These are phyloP conservation scores for Diabrotica undecimpunctata DNA, from an alignment of 1,140 invertebrate species.

Conservation along the genomic window DNA sequence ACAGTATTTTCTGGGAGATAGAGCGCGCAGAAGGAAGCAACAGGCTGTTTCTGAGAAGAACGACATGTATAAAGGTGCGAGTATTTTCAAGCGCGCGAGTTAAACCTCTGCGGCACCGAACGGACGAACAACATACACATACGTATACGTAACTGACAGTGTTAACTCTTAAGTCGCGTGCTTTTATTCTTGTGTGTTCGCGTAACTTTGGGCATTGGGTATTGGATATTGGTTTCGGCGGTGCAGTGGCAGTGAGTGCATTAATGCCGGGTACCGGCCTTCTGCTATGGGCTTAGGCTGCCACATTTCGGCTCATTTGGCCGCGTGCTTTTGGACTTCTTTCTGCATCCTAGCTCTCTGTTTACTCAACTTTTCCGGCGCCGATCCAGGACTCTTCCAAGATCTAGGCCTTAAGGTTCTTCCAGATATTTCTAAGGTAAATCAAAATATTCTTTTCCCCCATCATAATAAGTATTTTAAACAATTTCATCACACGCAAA, in stretches of 20 bases:
- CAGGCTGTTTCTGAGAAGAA: neutral
- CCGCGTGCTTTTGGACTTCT: neutral
- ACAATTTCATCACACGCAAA: too few relatives aligned
- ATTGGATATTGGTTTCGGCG: neutral
- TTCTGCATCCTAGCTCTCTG: neutral
- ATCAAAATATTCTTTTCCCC: neutral
- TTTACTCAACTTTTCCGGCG: slow-evolving; percentile 1
- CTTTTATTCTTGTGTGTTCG: slow-evolving; percentile 4
- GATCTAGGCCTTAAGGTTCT: slow-evolving; percentile 33
- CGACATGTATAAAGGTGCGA: slow-evolving; percentile 12
- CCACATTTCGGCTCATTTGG: slow-evolving; percentile 6
- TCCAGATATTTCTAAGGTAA: slow-evolving; percentile 39
- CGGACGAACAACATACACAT: neutral
- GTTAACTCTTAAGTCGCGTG: neutral
- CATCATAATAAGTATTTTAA: too few relatives aligned
- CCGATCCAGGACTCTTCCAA: slow-evolving; percentile 27
- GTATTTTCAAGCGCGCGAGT: slow-evolving; percentile 9
- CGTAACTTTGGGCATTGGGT: slow-evolving; percentile 2
- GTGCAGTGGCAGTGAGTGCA: neutral
- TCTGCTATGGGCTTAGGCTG: slow-evolving; percentile 7
- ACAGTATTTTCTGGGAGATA: neutral
- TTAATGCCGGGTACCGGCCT: neutral
- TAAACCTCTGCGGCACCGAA: neutral
- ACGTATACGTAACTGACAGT: neutral
- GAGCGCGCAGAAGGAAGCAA: neutral